These are phyloP conservation scores for Drosophila lacteicornis DNA, from an alignment of 1,140 invertebrate genomes.

Conservation along the genomic window DNA sequence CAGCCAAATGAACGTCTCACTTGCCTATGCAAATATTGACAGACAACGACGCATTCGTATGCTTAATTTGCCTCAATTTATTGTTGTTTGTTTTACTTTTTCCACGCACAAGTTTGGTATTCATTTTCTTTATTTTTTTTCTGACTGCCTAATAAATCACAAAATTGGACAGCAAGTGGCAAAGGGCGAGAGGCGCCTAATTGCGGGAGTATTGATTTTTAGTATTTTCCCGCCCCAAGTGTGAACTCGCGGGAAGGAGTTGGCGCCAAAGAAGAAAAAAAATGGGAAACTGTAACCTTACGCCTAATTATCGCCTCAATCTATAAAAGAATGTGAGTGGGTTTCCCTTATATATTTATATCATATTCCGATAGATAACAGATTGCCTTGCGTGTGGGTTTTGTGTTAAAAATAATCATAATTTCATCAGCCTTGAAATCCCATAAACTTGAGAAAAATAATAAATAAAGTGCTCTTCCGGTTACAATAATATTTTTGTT, in stretches of 20 bases:
- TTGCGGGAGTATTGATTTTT: conserved; percentile 66
- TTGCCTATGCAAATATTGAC: conserved; percentile 72
- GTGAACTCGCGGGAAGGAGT: conserved; percentile 17
- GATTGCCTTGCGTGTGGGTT: neutral
- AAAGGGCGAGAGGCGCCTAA: conserved; percentile 40
- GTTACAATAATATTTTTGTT: neutral
- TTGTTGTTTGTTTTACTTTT: conserved; percentile 62
- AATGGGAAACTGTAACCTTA: conserved; percentile 2
- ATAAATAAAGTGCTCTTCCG: neutral
- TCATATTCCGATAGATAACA: neutral
- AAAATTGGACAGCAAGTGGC: conserved; percentile 43
- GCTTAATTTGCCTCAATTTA: conserved; percentile 73
- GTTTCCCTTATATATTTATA: neutral
- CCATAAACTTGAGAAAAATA: neutral
- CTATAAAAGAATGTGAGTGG: neutral
- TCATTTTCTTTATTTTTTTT: conserved; percentile 4
- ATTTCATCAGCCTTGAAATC: neutral
- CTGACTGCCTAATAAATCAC: conserved; percentile 56
- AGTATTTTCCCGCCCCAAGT: conserved; percentile 38
- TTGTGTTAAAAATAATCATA: neutral
- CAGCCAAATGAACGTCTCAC: conserved; percentile 3
- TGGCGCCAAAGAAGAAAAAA: conserved; percentile 19
- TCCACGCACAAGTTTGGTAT: conserved; percentile 3
- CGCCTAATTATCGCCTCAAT: conserved; percentile 13
- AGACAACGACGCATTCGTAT: conserved; percentile 53